Conservation (phyloP, 2,888 invertebrate species). For the Troglohyphantes excavatus region DNA sequence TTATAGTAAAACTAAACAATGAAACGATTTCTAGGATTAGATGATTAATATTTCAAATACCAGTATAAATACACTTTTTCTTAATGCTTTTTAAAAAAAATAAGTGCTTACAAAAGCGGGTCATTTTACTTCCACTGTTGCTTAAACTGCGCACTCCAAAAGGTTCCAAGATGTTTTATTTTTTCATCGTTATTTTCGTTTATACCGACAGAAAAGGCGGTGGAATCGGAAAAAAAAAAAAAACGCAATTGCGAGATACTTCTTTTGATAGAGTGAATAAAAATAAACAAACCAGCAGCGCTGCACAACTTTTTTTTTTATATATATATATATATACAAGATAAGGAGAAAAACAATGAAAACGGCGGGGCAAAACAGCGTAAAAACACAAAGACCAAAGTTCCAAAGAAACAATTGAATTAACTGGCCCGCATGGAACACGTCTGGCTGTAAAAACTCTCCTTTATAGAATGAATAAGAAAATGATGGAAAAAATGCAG, state of each 20-base stretch:
- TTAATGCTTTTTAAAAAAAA: not conserved
- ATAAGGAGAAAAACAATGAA: slow-evolving; percentile 5
- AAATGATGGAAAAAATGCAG: slow-evolving; percentile 14
- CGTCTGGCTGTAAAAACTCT: slow-evolving; percentile 54
- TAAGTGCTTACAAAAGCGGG: not conserved
- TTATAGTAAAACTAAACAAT: too few species aligned
- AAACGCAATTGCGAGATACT: slow-evolving; percentile 7
- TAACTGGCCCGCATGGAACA: slow-evolving; percentile 65
- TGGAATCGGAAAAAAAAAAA: not conserved
- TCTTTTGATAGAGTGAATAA: not conserved
- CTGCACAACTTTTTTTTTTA: slow-evolving; percentile 2
- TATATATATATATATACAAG: too few species aligned
- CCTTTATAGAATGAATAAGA: slow-evolving; percentile 66
- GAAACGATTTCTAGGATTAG: too few species aligned
- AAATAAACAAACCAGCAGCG: slow-evolving; percentile 1
- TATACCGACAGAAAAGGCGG: slow-evolving; percentile 2
- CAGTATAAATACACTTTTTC: too few species aligned
- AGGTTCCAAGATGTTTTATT: not conserved
- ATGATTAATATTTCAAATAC: too few species aligned
- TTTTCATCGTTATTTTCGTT: not conserved
- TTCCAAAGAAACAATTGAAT: slow-evolving; percentile 71
- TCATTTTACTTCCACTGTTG: not conserved
- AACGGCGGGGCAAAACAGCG: slow-evolving; percentile 30
- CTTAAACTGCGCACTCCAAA: not conserved
- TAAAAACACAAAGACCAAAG: slow-evolving; percentile 47